These are phyloP conservation scores for Oreochromis niloticus DNA, from an alignment of 2,113 vertebrate genomes.

Conservation along the genomic window DNA sequence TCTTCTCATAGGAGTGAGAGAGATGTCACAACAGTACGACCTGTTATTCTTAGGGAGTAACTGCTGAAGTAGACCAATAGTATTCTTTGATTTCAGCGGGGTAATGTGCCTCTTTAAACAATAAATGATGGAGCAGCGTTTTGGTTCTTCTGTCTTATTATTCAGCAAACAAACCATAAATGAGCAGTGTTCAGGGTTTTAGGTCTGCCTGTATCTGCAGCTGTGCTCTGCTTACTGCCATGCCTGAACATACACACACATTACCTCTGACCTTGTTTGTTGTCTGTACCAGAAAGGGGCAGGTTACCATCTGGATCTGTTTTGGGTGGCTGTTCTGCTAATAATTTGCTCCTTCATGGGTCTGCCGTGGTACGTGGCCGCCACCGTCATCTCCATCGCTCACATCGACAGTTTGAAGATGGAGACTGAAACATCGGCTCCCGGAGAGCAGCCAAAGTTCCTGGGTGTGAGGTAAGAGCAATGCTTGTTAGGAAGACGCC, in stretches of 20 bases:
- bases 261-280: conserved; percentile 8
- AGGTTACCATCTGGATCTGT: conserved; percentile 95
- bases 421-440: conserved; percentile 96
- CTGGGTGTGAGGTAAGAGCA: conserved; percentile 86
- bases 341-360: conserved; percentile 94
- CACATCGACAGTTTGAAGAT: conserved; percentile 99
- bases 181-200: background rate
- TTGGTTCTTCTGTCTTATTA: background rate
- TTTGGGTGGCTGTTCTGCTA: conserved; percentile 91
- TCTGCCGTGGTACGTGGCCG: conserved; percentile 96
- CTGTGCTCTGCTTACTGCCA: background rate
- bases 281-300: conserved; percentile 87
- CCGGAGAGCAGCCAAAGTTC: conserved; percentile 96
- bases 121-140: background rate
- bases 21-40: conserved; percentile 19
- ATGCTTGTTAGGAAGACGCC: background rate
- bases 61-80: background rate
- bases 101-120: background rate
- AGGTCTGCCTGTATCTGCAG: background rate
- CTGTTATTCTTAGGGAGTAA: background rate
- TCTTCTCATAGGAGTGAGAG: conserved; percentile 43
- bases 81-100: background rate
- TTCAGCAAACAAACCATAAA: background rate
- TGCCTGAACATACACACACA: background rate
- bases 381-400: conserved; percentile 96